A percentile compares a stretch with the other conserved stretches of the same genome.
Evolutionary conservation across 64 coral and sea anemone genomes (phyloP).

Genomic region (Astreopora myriophthalma): DNA sequence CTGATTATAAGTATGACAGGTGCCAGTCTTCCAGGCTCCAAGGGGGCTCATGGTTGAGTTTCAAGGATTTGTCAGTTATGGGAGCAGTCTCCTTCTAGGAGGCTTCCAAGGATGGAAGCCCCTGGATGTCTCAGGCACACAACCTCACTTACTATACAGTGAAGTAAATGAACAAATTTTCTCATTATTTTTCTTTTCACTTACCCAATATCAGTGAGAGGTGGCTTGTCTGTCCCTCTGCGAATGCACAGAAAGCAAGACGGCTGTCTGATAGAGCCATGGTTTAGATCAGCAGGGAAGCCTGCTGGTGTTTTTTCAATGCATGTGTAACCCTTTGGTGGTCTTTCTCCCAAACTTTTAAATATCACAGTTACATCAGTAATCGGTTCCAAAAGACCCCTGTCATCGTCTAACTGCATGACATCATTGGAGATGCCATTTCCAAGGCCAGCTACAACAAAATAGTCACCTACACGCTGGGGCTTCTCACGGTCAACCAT

Average conservation of each 20-base stretch:
- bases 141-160: too few species aligned
- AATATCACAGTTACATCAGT: constrained; percentile 96
- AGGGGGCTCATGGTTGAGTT: too few species aligned
- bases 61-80: too few species aligned
- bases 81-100: too few species aligned
- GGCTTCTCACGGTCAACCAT: constrained; percentile 93
- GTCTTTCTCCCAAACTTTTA: constrained; percentile 86
- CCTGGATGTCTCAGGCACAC: too few species aligned
- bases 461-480: constrained; percentile 95
- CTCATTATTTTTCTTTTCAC: background rate
- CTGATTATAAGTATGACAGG: too few species aligned
- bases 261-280: constrained; percentile 90
- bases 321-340: constrained; percentile 71
- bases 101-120: too few species aligned
- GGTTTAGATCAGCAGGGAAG: constrained; percentile 86
- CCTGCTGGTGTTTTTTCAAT: constrained; percentile 94
- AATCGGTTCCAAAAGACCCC: constrained; percentile 79
- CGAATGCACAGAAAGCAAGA: constrained; percentile 89
- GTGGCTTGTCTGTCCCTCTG: constrained; percentile 90
- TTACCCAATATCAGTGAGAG: constrained; percentile 95
- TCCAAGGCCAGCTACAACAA: constrained; percentile 95
- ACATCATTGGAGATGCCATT: constrained; percentile 52
- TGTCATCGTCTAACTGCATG: constrained; percentile 67
- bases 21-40: too few species aligned
- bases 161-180: too few species aligned